Evolutionary conservation across 2,888 invertebrate species (phyloP).

Genomic region (Hirudinaria manillensis): DNA sequence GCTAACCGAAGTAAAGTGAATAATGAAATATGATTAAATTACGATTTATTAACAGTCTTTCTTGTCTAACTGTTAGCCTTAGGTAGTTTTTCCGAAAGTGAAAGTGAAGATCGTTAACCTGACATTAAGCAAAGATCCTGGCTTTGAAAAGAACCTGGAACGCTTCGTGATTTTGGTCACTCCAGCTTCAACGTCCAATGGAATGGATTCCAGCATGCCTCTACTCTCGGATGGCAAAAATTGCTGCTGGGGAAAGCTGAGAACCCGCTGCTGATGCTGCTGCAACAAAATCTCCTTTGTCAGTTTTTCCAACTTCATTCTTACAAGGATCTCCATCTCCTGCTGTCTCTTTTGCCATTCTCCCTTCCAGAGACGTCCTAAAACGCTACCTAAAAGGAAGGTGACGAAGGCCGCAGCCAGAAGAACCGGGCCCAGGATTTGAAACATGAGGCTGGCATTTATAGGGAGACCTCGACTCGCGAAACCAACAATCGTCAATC

Average conservation of each 20-base stretch:
- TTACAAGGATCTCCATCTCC: conserved; percentile 36
- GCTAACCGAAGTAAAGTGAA: no score
- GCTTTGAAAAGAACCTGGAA: not conserved
- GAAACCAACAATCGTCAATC: conserved; percentile 15
- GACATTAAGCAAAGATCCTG: not conserved
- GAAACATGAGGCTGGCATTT: not conserved
- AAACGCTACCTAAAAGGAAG: conserved; percentile 37
- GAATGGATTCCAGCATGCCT: conserved; percentile 2
- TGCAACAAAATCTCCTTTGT: not conserved
- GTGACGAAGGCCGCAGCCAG: conserved; percentile 37
- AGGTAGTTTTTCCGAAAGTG: no score
- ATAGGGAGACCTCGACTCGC: conserved; percentile 10
- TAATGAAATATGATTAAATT: no score
- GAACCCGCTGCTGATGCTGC: conserved; percentile 5
- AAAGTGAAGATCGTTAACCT: not conserved
- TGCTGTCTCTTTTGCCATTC: conserved; percentile 39
- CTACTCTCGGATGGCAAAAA: not conserved
- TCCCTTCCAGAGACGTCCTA: conserved; percentile 38
- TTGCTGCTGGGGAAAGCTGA: conserved; percentile 6
- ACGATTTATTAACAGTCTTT: no score
- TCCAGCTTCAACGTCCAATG: not conserved
- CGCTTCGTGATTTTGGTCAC: not conserved
- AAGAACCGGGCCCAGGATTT: conserved; percentile 21
- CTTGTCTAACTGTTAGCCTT: no score
- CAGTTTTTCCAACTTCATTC: conserved; percentile 33